Base-by-base conservation (phyloP, 2,888 invertebrate species). In the Phasia obesa region DNA sequence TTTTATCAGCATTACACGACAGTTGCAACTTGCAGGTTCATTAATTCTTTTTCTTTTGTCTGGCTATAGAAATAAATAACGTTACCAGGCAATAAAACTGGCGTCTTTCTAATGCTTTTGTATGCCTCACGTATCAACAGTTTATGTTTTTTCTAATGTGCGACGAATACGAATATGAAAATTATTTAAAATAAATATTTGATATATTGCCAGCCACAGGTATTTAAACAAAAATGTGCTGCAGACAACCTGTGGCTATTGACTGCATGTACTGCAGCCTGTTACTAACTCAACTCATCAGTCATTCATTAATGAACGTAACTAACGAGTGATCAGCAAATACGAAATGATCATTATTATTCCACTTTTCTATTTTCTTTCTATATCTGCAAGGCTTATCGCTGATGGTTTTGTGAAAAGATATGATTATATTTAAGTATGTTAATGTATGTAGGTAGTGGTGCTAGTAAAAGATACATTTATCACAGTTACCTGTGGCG, bases 111-210 rank as follows among this genome's bases (percentile, higher is more conserved):
- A 70, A 78, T 64, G 44, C 17, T 11, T 35, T 21, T 15, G 44
- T 35, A 57, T 23, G 44, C 11, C 42, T 44, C 31, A 23, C 11
- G 57, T 31, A 21, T 17, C 0, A 4, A 69, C 11, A 11, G 9
- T 42, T 15, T 15, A 15, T 38, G 13, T 49, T 57, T 67, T 15
- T 62, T 47, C 23, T 57, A 65, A 70, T 44, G 65, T 49, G 57
- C 49, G 0, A 42, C 21, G 51, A 71, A 77, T 73, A 67, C 25
- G 42, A 51, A 75, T 69, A 35, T 35, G 51, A 59, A 80, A 75
- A 69, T 75, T 53, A 73, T 73, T 73, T 53, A 59, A 79, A 79
- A 79, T 44, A 67, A 70, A 69, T 75, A 64, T 70, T 64, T 81
- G 75, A 75, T 81, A 75, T 75, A 81, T 81, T 21, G 27, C 13